Evolutionary conservation across 2,113 vertebrate species (phyloP).

Genomic region (Neodontobutis hainanensis): DNA sequence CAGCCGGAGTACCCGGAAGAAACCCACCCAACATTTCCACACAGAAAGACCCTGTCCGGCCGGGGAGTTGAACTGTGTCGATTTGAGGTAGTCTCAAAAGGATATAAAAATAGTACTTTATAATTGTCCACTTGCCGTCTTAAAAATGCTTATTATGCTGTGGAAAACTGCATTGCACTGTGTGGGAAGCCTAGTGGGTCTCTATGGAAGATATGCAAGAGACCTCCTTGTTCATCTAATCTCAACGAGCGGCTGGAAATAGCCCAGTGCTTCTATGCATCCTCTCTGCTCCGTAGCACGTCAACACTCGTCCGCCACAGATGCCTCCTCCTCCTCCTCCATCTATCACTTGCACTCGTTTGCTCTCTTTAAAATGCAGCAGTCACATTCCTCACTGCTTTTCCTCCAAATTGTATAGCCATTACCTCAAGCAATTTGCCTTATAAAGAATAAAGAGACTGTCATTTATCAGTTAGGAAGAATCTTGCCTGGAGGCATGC

Average conservation of each 20-base stretch:
- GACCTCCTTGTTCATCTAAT: constrained; percentile 58
- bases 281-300: constrained; percentile 38
- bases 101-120: background rate
- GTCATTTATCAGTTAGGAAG: background rate
- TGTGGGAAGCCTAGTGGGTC: constrained; percentile 57
- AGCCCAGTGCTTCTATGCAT: constrained; percentile 43
- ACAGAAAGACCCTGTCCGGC: too few species aligned
- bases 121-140: background rate
- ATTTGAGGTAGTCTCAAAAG: too few species aligned
- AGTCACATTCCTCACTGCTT: constrained; percentile 1
- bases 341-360: constrained; percentile 3
- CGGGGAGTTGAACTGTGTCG: too few species aligned
- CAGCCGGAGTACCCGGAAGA: too few species aligned
- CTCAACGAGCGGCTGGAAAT: constrained; percentile 71
- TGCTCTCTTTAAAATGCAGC: constrained; percentile 11
- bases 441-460: background rate
- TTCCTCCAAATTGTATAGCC: background rate
- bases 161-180: background rate
- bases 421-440: background rate
- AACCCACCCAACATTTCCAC: too few species aligned
- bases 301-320: constrained; percentile 57
- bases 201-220: constrained; percentile 51
- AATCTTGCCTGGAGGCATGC: background rate
- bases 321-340: constrained; percentile 14
- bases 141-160: background rate